phyloP scores from a whole-genome alignment of 2,797 vertebrate genomes.

The Triplophysa bombifrons region DNA sequence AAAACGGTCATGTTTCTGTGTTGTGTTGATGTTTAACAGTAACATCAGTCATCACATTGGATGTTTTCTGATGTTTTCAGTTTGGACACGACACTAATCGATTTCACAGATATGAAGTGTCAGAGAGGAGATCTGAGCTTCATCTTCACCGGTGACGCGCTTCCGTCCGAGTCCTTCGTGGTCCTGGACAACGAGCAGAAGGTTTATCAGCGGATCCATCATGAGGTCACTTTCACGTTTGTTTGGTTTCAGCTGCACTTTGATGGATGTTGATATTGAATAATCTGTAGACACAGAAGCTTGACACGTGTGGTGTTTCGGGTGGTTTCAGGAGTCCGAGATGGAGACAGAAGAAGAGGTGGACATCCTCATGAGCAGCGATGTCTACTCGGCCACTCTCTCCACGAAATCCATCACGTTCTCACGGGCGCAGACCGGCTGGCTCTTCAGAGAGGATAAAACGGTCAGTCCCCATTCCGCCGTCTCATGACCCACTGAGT shows the following conservation, averaged over 20 bases:
- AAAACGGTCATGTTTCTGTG: too few relatives aligned
- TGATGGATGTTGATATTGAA: not conserved
- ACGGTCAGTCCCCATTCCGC: conserved; percentile 75
- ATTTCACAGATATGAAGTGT: conserved; percentile 99
- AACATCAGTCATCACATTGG: too few relatives aligned
- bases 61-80: conserved; percentile 64
- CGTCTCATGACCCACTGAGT: too few relatives aligned
- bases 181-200: conserved; percentile 99
- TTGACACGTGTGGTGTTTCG: not conserved
- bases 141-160: conserved; percentile 94
- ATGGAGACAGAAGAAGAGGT: conserved; percentile 99
- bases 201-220: conserved; percentile 97
- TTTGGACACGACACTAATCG: conserved; percentile 97
- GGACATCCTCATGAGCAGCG: conserved; percentile 99
- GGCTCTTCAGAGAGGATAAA: conserved; percentile 99
- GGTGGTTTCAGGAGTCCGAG: conserved; percentile 87
- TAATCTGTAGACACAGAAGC: too few relatives aligned
- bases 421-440: conserved; percentile 93
- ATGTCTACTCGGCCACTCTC: conserved; percentile 96
- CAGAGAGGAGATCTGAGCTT: conserved; percentile 98
- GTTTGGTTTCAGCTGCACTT: not conserved
- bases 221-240: conserved; percentile 77
- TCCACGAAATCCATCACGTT: conserved; percentile 99
- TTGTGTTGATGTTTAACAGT: too few relatives aligned
- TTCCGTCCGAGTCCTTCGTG: conserved; percentile 95